Evolutionary conservation across 2,888 invertebrate species (phyloP), one percentile per base, ranked within the genome.

Genomic region (Sipunculus nudus): DNA sequence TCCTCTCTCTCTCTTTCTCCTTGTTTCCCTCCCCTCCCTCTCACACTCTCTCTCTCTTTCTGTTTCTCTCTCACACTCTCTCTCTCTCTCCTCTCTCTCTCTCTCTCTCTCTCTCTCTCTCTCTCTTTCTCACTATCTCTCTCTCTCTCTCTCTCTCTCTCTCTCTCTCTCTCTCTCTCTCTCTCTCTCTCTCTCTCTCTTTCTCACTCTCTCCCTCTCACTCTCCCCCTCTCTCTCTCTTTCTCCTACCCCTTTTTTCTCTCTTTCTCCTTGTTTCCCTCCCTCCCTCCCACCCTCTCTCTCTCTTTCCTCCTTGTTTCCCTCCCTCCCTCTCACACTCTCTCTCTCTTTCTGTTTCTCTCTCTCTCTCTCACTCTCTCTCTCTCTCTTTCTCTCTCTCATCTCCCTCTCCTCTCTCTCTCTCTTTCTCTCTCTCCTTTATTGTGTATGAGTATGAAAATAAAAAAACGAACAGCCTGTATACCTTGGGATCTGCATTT

Each of bases 361-460:
- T 28, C 28, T 19, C 46, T 46, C 46, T 46, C 46, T 46, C 46
- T 46, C 46, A 23, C 46, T 46, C 46, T 13, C 46, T 46, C 46
- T 46, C 46, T 13, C 46, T 46, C 46, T 46, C 46, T 46, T 26
- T 46, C 13, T 46, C 48, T 47, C 29, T 47, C 48, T 47, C 28
- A 8, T 29, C 16, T 29, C 16, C 48, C 29, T 29, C 13, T 29
- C 13, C 48, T 47, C 29, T 47, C 31, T 31, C 31, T n/a, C n/a
- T 31, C 31, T n/a, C 19, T 31, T 5, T 31, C 2, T 47, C 28
- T 26, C 48, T 26, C 48, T 26, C 29, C 29, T n/a, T 47, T n/a
- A n/a, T n/a, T n/a, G n/a, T n/a, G n/a, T n/a, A n/a, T n/a, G n/a
- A n/a, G n/a, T n/a, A n/a, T n/a, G n/a, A n/a, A n/a, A n/a, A n/a